Percentiles rank a stretch among this genome's conserved stretches.
These are phyloP conservation scores for Epizoanthus scotinus DNA, from an alignment of 92 coral and sea anemone species.

Conservation along the genomic window DNA sequence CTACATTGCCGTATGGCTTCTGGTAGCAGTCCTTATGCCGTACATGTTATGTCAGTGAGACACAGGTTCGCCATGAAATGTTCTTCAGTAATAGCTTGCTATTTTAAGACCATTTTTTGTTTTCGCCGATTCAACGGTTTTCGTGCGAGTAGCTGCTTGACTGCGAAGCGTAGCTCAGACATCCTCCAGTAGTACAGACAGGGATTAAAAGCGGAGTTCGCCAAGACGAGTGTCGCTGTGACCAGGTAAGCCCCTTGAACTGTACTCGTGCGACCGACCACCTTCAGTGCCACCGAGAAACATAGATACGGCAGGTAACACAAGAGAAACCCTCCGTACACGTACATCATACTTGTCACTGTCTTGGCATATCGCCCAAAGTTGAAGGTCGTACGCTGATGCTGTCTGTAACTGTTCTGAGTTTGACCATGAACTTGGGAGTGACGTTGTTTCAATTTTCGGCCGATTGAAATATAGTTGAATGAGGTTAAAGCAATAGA, in stretches of 20 bases:
- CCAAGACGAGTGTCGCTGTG: slow-evolving; percentile 30
- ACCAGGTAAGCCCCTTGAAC: slow-evolving; percentile 32
- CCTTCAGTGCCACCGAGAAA: slow-evolving; percentile 41
- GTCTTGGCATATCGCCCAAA: slow-evolving; percentile 61
- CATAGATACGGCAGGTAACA: slow-evolving; percentile 63
- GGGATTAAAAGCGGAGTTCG: slow-evolving; percentile 28
- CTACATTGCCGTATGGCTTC: too few species aligned
- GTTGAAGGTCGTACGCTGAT: slow-evolving; percentile 39
- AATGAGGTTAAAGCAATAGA: slow-evolving; percentile 46
- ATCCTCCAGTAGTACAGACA: slow-evolving; percentile 42
- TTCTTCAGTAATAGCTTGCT: too few species aligned
- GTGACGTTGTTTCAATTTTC: slow-evolving; percentile 51
- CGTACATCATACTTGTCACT: slow-evolving; percentile 59
- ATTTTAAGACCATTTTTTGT: too few species aligned
- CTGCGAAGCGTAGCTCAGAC: slow-evolving; percentile 23
- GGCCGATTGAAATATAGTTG: slow-evolving; percentile 54
- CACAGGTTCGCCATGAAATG: too few species aligned
- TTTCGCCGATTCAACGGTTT: not conserved
- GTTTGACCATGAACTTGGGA: slow-evolving; percentile 43
- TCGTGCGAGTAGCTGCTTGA: slow-evolving; percentile 10
- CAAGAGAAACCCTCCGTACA: slow-evolving; percentile 56
- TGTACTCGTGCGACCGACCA: slow-evolving; percentile 28
- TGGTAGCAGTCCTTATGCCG: too few species aligned
- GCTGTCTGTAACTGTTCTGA: slow-evolving; percentile 10
- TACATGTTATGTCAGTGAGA: too few species aligned